These are phyloP conservation scores for Peromyscus californicus DNA, from an alignment of 2,113 vertebrate genomes.

Conservation along the genomic window DNA sequence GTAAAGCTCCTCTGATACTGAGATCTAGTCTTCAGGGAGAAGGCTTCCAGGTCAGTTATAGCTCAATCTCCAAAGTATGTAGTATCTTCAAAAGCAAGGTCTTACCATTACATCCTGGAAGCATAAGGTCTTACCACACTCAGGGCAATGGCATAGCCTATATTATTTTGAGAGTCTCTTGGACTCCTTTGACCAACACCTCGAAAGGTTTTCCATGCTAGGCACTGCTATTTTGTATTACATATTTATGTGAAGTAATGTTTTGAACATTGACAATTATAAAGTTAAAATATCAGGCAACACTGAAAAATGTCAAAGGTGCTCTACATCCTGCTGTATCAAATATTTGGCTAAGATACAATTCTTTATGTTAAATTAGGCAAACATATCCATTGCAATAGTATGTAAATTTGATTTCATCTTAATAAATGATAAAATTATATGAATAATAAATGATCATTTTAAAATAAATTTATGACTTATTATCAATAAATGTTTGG, in stretches of 20 bases:
- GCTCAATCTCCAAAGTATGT: neutral
- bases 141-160: neutral
- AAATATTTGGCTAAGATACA: neutral
- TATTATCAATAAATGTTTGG: neutral
- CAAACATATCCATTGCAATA: neutral
- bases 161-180: neutral
- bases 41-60: neutral
- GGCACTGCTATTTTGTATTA: neutral
- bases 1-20: neutral
- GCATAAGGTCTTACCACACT: no score
- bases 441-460: neutral
- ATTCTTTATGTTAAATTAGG: neutral
- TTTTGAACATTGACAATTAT: neutral
- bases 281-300: neutral
- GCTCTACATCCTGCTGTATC: neutral
- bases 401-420: neutral
- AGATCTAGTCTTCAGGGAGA: neutral
- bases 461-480: neutral
- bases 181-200: neutral
- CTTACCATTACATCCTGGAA: neutral
- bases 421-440: neutral
- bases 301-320: neutral
- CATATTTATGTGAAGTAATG: neutral
- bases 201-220: no score
- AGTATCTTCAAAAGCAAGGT: neutral